Conservation (phyloP, 2,113 vertebrate species). For the Gopherus evgoodei region DNA sequence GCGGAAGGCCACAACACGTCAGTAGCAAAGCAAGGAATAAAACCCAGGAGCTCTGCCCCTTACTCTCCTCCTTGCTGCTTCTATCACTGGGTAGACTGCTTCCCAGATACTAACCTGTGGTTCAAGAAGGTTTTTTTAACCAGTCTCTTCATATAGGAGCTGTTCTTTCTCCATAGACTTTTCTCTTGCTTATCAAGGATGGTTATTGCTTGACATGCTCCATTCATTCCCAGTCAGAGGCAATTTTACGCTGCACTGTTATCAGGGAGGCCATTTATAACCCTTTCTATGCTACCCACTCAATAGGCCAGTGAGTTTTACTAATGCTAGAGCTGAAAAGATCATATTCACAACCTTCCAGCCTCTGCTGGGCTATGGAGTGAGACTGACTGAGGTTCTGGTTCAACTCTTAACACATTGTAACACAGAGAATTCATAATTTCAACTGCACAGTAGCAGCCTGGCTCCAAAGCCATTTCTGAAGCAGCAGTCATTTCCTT, state of each 20-base stretch:
- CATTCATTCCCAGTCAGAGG: neutral
- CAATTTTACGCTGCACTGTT: too few relatives aligned
- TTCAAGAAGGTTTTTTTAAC: neutral
- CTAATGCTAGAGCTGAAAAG: too few relatives aligned
- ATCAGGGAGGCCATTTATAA: too few relatives aligned
- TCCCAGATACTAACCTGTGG: neutral
- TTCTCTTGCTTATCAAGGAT: neutral
- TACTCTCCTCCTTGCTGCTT: neutral
- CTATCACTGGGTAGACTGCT: neutral
- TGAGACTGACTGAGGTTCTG: too few relatives aligned
- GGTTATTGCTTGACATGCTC: neutral
- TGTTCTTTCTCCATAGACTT: neutral
- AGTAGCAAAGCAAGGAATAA: neutral
- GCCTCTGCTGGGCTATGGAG: too few relatives aligned
- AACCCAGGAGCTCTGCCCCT: neutral
- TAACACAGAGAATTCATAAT: neutral
- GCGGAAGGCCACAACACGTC: neutral
- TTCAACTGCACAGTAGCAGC: neutral
- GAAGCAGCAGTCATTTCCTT: neutral
- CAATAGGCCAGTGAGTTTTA: too few relatives aligned
- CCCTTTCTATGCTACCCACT: too few relatives aligned
- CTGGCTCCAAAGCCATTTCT: neutral
- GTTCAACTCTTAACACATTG: too few relatives aligned
- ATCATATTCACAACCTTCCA: too few relatives aligned
- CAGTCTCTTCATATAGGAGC: neutral